Conservation (phyloP, 2,888 invertebrate species). For the Silvanus unidentatus region DNA sequence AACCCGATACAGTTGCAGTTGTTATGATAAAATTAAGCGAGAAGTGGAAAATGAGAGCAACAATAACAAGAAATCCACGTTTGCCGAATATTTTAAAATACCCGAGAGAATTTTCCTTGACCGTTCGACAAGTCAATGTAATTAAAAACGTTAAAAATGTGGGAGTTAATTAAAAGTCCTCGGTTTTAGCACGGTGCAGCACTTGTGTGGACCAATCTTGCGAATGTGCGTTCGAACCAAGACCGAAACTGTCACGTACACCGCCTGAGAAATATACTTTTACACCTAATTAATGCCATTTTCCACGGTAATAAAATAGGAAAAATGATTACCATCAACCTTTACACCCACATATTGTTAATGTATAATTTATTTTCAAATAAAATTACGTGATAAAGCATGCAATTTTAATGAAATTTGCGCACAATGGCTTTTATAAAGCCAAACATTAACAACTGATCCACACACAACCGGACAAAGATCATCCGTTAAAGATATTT, state of each 20-base stretch:
- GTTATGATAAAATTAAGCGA: constrained; percentile 26
- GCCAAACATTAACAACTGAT: too few relatives aligned
- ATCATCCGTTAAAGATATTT: too few relatives aligned
- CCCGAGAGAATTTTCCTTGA: too few relatives aligned
- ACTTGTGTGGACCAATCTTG: constrained; percentile 24
- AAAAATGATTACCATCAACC: too few relatives aligned
- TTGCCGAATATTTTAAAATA: not conserved
- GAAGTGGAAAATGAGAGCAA: constrained; percentile 14
- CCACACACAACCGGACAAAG: too few relatives aligned
- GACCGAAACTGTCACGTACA: constrained; percentile 26
- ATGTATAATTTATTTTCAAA: too few relatives aligned
- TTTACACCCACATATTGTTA: too few relatives aligned
- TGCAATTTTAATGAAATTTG: not conserved
- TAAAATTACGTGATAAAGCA: constrained; percentile 1
- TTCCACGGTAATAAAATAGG: too few relatives aligned
- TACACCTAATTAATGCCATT: too few relatives aligned
- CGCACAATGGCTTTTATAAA: too few relatives aligned
- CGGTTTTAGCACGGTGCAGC: constrained; percentile 14
- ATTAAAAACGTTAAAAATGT: not conserved
- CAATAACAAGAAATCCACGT: not conserved
- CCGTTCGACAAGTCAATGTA: too few relatives aligned
- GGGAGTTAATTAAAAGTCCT: constrained; percentile 6
- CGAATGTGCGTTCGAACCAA: constrained; percentile 27
- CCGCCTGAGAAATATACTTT: constrained; percentile 21
- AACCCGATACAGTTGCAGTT: constrained; percentile 26